Evolutionary conservation across 2,888 invertebrate species (phyloP).

Genomic region (Imbricaverruca yamaguchii): DNA sequence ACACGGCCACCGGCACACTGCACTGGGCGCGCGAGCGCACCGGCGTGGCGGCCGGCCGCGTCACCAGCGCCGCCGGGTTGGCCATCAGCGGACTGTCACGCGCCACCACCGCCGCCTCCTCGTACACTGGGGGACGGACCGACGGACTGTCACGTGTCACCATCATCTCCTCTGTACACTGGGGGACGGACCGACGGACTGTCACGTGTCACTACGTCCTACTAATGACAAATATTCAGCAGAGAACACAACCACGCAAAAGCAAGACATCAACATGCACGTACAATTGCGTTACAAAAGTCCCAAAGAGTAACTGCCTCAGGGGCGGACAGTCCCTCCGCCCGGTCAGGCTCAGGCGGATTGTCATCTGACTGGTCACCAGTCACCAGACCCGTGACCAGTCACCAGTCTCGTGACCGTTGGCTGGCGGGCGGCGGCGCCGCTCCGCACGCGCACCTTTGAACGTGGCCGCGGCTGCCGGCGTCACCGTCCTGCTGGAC

Average conservation of each 20-base stretch:
- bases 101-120: background rate
- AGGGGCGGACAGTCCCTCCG: too few species aligned
- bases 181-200: background rate
- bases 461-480: background rate
- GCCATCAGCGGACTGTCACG: too few species aligned
- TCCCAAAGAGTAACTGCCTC: too few species aligned
- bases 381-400: too few species aligned
- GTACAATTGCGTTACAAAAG: too few species aligned
- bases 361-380: too few species aligned
- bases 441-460: background rate
- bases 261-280: too few species aligned
- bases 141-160: background rate
- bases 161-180: background rate
- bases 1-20: conserved; percentile 51
- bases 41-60: background rate
- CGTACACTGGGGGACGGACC: background rate
- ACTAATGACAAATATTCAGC: too few species aligned
- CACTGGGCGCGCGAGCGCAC: conserved; percentile 40
- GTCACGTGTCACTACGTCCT: background rate
- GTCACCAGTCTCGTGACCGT: too few species aligned
- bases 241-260: too few species aligned
- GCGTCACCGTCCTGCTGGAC: background rate
- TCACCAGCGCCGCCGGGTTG: background rate
- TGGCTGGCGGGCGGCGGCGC: too few species aligned
- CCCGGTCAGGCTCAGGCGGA: too few species aligned